phyloP scores from a whole-genome alignment of 2,888 invertebrate species.

The Incurvaria masculella region DNA sequence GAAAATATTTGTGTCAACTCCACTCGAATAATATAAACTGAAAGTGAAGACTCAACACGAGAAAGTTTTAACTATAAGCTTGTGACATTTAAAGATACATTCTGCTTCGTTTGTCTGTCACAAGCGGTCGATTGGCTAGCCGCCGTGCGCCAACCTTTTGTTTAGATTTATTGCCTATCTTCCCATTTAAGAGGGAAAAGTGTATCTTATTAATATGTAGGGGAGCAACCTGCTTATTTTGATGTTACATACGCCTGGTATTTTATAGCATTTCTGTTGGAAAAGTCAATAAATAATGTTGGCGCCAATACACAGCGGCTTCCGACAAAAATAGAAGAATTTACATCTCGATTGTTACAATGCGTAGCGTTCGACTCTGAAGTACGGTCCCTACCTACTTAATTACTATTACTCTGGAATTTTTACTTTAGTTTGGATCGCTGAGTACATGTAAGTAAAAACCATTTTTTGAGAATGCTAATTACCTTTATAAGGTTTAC shows the following conservation, averaged over 20 bases:
- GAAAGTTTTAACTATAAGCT: constrained; percentile 23
- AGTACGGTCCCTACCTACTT: too few relatives aligned
- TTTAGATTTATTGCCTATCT: neutral
- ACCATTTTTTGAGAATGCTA: too few relatives aligned
- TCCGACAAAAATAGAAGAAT: neutral
- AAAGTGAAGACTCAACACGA: constrained; percentile 35
- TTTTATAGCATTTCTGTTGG: neutral
- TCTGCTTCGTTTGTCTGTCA: too few relatives aligned
- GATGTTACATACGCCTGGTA: neutral
- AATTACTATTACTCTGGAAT: too few relatives aligned
- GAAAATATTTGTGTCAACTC: neutral
- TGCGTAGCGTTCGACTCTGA: too few relatives aligned
- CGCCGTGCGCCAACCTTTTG: neutral
- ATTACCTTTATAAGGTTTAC: too few relatives aligned
- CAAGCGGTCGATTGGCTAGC: too few relatives aligned
- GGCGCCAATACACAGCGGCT: neutral
- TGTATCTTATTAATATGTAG: too few relatives aligned
- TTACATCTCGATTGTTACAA: too few relatives aligned
- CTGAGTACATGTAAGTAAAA: too few relatives aligned
- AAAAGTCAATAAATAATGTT: neutral
- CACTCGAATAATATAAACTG: constrained; percentile 38
- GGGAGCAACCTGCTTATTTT: neutral
- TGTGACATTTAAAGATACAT: constrained; percentile 14
- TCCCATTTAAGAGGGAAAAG: neutral
- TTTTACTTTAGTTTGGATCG: too few relatives aligned